Evolutionary conservation across 2,797 vertebrate species (phyloP).

Genomic region (Mallotus villosus): DNA sequence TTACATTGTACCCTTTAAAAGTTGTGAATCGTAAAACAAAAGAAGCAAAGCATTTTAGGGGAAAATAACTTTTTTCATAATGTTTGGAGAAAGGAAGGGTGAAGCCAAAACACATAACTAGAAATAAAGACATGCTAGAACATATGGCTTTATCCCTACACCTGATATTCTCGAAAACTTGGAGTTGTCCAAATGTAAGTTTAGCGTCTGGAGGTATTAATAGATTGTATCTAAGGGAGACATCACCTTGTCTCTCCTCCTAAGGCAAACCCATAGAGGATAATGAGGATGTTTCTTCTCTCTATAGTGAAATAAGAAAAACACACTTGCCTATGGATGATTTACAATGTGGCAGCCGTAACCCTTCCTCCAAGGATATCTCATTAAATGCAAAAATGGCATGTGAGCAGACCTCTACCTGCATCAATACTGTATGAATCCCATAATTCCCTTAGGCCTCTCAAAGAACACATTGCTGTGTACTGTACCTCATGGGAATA

Average conservation of each 20-base stretch:
- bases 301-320: conserved; percentile 53
- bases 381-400: conserved; percentile 68
- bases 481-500: conserved; percentile 43
- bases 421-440: conserved; percentile 55
- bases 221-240: conserved; percentile 31
- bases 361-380: conserved; percentile 63
- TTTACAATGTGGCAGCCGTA: conserved; percentile 65
- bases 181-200: conserved; percentile 17
- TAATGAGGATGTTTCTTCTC: conserved; percentile 66
- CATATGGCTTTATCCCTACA: conserved; percentile 1
- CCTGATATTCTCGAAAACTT: neutral
- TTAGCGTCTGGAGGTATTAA: conserved; percentile 34
- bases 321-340: conserved; percentile 52
- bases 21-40: conserved; percentile 1
- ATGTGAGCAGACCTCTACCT: conserved; percentile 56
- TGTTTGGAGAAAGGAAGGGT: conserved; percentile 25
- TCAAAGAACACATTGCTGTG: conserved; percentile 34
- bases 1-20: conserved; percentile 19
- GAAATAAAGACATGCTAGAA: conserved; percentile 12
- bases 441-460: conserved; percentile 40
- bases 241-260: conserved; percentile 58
- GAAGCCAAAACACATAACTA: no score
- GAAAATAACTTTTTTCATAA: conserved; percentile 7
- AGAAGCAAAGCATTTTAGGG: conserved; percentile 26
- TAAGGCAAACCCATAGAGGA: conserved; percentile 60